Evolutionary conservation across 2,113 vertebrate genomes (phyloP).

Genomic region (Toxostoma redivivum): DNA sequence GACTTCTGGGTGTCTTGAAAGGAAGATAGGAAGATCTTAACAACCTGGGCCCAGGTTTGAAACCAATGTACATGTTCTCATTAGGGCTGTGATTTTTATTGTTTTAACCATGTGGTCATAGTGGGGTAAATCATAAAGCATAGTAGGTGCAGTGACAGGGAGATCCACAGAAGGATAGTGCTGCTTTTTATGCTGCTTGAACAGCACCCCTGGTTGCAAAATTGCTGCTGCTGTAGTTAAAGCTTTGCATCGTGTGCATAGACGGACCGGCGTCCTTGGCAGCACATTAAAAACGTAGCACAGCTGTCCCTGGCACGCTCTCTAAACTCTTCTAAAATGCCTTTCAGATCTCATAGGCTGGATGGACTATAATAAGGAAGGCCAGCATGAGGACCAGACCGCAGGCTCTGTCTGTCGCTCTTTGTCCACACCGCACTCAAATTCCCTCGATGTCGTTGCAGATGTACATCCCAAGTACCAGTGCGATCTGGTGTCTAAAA

Average conservation of each 20-base stretch:
- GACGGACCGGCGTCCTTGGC: background rate
- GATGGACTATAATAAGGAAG: slow-evolving; percentile 80
- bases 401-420: slow-evolving; percentile 69
- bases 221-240: background rate
- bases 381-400: slow-evolving; percentile 75
- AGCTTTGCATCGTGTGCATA: background rate
- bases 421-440: slow-evolving; percentile 78
- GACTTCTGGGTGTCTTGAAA: background rate
- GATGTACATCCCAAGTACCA: slow-evolving; percentile 85
- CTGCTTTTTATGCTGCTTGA: background rate
- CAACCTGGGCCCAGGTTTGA: background rate
- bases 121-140: background rate
- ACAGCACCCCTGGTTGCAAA: background rate
- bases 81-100: background rate
- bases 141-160: background rate
- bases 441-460: slow-evolving; percentile 74
- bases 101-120: background rate
- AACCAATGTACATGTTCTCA: background rate
- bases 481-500: slow-evolving; percentile 86
- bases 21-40: background rate
- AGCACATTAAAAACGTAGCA: background rate
- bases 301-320: slow-evolving; percentile 10
- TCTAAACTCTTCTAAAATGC: slow-evolving; percentile 65
- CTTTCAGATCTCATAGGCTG: slow-evolving; percentile 83
- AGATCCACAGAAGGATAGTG: background rate